These are phyloP conservation scores for Chrysocyon brachyurus DNA, from an alignment of 2,797 vertebrate species.

Conservation along the genomic window DNA sequence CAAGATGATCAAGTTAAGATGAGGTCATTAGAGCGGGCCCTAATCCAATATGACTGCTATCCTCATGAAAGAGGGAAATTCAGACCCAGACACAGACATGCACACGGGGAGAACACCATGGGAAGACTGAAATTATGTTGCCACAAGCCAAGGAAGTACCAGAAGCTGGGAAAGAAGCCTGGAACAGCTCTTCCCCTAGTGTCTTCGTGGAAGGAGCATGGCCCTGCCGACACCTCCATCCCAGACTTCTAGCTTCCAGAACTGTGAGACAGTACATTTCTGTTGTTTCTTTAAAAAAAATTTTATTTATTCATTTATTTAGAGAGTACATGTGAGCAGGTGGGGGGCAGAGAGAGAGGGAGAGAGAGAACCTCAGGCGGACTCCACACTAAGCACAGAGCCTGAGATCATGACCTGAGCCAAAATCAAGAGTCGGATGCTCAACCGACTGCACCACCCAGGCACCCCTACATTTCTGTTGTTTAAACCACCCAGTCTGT, in stretches of 20 bases:
- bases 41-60: background rate
- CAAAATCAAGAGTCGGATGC: background rate
- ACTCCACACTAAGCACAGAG: background rate
- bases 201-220: background rate
- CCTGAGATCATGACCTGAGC: background rate
- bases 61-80: background rate
- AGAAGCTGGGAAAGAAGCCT: background rate
- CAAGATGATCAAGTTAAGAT: background rate
- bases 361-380: background rate
- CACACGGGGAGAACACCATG: background rate
- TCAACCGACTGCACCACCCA: background rate
- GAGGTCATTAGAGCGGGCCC: background rate
- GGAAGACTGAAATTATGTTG: background rate
- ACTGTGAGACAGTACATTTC: background rate
- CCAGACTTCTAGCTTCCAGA: background rate
- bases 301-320: background rate
- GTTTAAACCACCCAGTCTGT: background rate
- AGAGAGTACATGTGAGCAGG: background rate
- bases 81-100: background rate
- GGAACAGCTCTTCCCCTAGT: background rate
- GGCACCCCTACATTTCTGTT: background rate
- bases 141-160: background rate
- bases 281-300: background rate
- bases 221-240: background rate
- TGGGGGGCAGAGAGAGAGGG: background rate